Conservation (phyloP, 1,140 invertebrate genomes). For the Brachionus rotundiformis region DNA sequence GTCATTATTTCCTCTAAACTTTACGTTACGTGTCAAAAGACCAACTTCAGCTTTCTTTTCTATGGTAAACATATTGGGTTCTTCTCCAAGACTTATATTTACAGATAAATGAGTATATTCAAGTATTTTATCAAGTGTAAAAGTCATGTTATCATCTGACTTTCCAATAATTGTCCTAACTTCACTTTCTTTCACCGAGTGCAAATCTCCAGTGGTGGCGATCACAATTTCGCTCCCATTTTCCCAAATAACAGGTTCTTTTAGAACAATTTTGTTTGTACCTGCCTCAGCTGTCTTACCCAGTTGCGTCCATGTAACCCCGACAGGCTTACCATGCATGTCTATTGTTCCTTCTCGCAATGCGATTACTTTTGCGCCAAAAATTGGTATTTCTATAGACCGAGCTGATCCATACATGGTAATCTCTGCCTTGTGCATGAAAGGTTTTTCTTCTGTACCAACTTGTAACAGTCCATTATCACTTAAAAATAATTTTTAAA, state of each 20-base stretch:
- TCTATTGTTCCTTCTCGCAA: slow-evolving; percentile 54
- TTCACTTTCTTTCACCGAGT: slow-evolving; percentile 55
- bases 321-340: slow-evolving; percentile 55
- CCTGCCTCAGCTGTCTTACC: slow-evolving; percentile 55
- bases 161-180: slow-evolving; percentile 56
- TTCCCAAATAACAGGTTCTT: slow-evolving; percentile 57
- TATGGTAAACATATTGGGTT: background rate
- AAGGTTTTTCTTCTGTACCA: slow-evolving; percentile 54
- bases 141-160: slow-evolving; percentile 54
- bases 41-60: slow-evolving; percentile 54
- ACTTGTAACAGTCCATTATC: slow-evolving; percentile 53
- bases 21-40: slow-evolving; percentile 53
- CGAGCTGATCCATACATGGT: slow-evolving; percentile 50
- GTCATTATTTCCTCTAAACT: slow-evolving; percentile 54
- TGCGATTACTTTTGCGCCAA: slow-evolving; percentile 53
- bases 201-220: slow-evolving; percentile 58
- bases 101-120: slow-evolving; percentile 53
- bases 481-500: background rate
- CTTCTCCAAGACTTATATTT: background rate
- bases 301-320: slow-evolving; percentile 57
- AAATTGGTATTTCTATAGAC: slow-evolving; percentile 53
- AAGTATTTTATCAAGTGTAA: slow-evolving; percentile 57
- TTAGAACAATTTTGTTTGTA: slow-evolving; percentile 54
- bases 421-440: slow-evolving; percentile 52
- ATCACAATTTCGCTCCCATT: slow-evolving; percentile 59